phyloP scores from a whole-genome alignment of 1,140 invertebrate genomes.

The Drosophila pallidifrons region DNA sequence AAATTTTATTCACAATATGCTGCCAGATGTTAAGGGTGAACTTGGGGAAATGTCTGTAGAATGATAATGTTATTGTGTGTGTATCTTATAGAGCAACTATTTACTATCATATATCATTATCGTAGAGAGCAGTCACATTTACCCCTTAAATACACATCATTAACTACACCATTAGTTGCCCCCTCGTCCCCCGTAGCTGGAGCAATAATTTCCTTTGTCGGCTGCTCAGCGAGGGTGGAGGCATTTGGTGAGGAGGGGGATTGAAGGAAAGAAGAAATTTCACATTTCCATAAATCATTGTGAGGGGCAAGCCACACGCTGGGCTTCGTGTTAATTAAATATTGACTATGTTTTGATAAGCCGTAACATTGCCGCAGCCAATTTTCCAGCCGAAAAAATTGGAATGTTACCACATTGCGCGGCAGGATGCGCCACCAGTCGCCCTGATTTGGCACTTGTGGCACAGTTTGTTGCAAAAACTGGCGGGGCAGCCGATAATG shows the following conservation, averaged over 20 bases:
- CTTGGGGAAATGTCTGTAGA: background rate
- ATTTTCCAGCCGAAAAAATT: constrained; percentile 61
- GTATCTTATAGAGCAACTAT: constrained; percentile 12
- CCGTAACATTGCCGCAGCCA: constrained; percentile 66
- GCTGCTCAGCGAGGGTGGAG: constrained; percentile 27
- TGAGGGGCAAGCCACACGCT: constrained; percentile 50
- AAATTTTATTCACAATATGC: background rate
- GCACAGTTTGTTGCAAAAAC: constrained; percentile 10
- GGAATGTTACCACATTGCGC: constrained; percentile 55
- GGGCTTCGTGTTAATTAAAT: constrained; percentile 82
- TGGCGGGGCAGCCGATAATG: constrained; percentile 54
- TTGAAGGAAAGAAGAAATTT: constrained; percentile 36
- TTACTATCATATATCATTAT: constrained; percentile 40
- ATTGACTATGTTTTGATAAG: constrained; percentile 83
- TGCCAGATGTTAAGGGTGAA: background rate
- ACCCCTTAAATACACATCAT: constrained; percentile 44
- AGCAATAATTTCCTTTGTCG: constrained; percentile 58
- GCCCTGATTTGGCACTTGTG: constrained; percentile 14
- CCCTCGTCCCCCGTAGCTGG: background rate
- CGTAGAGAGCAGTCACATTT: constrained; percentile 11
- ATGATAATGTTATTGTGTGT: background rate
- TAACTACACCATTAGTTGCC: constrained; percentile 38
- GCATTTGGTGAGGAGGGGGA: background rate
- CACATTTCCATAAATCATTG: constrained; percentile 73
- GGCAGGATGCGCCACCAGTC: constrained; percentile 59